Conservation (phyloP, 2,888 invertebrate species). For the Drosophila stalkeri region DNA sequence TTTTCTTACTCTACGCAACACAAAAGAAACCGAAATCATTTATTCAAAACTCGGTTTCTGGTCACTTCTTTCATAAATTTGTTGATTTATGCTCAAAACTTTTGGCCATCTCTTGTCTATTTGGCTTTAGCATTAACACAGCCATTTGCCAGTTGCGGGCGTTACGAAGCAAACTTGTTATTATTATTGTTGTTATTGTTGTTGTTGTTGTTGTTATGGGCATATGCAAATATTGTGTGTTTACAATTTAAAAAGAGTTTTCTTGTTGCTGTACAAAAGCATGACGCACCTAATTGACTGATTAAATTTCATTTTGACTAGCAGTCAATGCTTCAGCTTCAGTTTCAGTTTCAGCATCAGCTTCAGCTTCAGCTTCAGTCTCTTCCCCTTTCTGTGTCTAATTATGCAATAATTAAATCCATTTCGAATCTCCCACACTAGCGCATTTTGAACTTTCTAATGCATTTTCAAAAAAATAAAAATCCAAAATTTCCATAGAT, state of each 20-base stretch:
- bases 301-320: slow-evolving; percentile 30
- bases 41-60: slow-evolving; percentile 73
- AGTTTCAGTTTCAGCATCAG: no score
- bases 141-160: slow-evolving; percentile 44
- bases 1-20: slow-evolving; percentile 30
- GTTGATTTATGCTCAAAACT: slow-evolving; percentile 41
- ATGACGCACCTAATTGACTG: slow-evolving; percentile 42
- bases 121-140: slow-evolving; percentile 62
- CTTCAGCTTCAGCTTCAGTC: neutral
- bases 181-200: neutral
- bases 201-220: slow-evolving; percentile 33
- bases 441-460: slow-evolving; percentile 61
- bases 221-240: slow-evolving; percentile 61
- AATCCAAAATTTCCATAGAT: slow-evolving; percentile 50
- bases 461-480: slow-evolving; percentile 51
- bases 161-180: slow-evolving; percentile 24
- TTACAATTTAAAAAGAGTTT: slow-evolving; percentile 31
- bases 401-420: slow-evolving; percentile 59
- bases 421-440: slow-evolving; percentile 35
- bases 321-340: slow-evolving; percentile 44
- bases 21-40: slow-evolving; percentile 77
- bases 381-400: slow-evolving; percentile 2
- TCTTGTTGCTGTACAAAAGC: slow-evolving; percentile 9
- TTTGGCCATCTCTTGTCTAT: slow-evolving; percentile 41
- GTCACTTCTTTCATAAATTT: slow-evolving; percentile 68